Percentiles rank a stretch among this genome's conserved stretches.
Conservation (phyloP, 2,113 vertebrate species). For the Trochalopteron elliotii region DNA sequence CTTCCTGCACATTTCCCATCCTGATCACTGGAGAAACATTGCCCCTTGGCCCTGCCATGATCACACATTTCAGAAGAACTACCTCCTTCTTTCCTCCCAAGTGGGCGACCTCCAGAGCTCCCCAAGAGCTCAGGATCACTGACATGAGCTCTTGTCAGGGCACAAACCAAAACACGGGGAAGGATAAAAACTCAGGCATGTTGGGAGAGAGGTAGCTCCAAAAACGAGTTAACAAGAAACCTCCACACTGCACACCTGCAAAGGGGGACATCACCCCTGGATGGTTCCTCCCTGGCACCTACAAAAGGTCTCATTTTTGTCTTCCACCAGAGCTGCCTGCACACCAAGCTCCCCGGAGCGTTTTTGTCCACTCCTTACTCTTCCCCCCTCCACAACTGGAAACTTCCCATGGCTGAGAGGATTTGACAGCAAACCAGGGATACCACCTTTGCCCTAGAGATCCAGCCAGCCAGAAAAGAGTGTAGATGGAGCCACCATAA, state of each 20-base stretch:
- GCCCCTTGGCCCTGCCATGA: background rate
- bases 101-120: accelerated
- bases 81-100: background rate
- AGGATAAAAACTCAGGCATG: accelerated
- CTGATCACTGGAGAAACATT: background rate
- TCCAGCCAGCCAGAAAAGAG: background rate
- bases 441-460: background rate
- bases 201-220: background rate
- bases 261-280: background rate
- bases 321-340: background rate
- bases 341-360: background rate
- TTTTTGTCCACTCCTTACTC: background rate
- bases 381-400: accelerated
- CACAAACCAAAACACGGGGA: background rate
- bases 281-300: background rate
- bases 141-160: background rate
- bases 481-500: background rate
- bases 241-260: background rate
- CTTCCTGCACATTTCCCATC: background rate
- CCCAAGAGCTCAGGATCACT: background rate
- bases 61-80: background rate
- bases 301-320: background rate
- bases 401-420: background rate
- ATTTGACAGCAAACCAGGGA: background rate
- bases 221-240: background rate